Evolutionary conservation across 2,888 invertebrate species (phyloP).

Genomic region (Metalampra italica): DNA sequence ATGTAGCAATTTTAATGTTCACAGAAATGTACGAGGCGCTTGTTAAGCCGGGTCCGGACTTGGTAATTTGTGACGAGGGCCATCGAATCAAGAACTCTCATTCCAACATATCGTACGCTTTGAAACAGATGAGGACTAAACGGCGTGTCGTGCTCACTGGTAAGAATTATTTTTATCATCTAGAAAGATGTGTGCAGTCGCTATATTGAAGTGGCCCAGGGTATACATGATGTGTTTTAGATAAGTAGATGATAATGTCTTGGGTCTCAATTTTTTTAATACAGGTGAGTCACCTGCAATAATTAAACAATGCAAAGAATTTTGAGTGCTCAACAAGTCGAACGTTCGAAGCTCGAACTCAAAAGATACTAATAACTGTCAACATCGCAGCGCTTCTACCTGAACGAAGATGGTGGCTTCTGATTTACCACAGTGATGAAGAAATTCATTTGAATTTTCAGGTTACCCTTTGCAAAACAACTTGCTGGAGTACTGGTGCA

Average conservation of each 20-base stretch:
- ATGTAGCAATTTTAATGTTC: constrained; percentile 24
- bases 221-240: too few species aligned
- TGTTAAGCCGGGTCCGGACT: constrained; percentile 94
- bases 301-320: too few species aligned
- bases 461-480: constrained; percentile 99
- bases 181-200: neutral
- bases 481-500: constrained; percentile 97
- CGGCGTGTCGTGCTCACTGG: constrained; percentile 96
- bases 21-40: constrained; percentile 89
- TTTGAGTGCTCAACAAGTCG: too few species aligned
- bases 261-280: too few species aligned
- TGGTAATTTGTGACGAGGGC: constrained; percentile 97
- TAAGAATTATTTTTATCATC: constrained; percentile 19
- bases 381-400: too few species aligned
- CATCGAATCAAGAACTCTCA: constrained; percentile 99
- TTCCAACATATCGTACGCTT: constrained; percentile 95
- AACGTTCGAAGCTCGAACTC: too few species aligned
- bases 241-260: too few species aligned
- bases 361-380: too few species aligned
- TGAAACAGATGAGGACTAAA: constrained; percentile 96
- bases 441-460: constrained; percentile 20
- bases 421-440: too few species aligned
- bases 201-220: too few species aligned
- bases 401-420: too few species aligned
- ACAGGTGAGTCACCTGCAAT: too few species aligned